Base-by-base conservation (phyloP, 2,797 vertebrate species). In the Nasua narica region DNA sequence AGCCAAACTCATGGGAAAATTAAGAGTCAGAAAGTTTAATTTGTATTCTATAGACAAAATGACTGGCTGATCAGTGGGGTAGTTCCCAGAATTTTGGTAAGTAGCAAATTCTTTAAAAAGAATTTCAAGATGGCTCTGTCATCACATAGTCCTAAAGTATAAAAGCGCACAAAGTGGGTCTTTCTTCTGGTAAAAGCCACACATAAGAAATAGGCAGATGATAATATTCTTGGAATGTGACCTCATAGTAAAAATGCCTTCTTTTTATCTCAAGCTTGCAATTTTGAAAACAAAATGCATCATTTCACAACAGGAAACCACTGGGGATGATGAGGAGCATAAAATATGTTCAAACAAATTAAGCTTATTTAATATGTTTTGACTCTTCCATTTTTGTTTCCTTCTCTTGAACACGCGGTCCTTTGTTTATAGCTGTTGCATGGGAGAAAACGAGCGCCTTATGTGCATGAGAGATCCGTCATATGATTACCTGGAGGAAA, bases 201-300 rank as follows among this genome's bases (percentile, higher is more conserved):
- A 56, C 87, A 79, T 81, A 77, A 91, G 88, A 91, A 87, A 85
- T 90, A 92, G 84, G 91, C 91, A 74, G 72, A 94, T 35, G 84
- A 97, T 97, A 95, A 94, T 94, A 91, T 18, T 54, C 27, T 56
- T 96, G 94, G 96, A 97, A 97, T 97, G 97, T 97, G 97, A 97
- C 93, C 96, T 91, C 69, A 48, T 25, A 65, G 87, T 81, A 72
- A 94, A 96, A 95, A 91, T 67, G 91, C 50, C 52, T 77, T 92
- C 91, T 96, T 97, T 97, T 95, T 87, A 92, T 92, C 62, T 91
- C 67, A n/a, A 87, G 82, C 94, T 95, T 92, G 92, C 83, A 65
- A 94, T 87, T 94, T 92, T 85, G 65, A 70, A 95, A 94, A 87
- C 82, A 95, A 85, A 96, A 93, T 95, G 79, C 89, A 91, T 96